Evolutionary conservation across 2,113 vertebrate genomes (phyloP).

Genomic region (Megalops atlanticus): DNA sequence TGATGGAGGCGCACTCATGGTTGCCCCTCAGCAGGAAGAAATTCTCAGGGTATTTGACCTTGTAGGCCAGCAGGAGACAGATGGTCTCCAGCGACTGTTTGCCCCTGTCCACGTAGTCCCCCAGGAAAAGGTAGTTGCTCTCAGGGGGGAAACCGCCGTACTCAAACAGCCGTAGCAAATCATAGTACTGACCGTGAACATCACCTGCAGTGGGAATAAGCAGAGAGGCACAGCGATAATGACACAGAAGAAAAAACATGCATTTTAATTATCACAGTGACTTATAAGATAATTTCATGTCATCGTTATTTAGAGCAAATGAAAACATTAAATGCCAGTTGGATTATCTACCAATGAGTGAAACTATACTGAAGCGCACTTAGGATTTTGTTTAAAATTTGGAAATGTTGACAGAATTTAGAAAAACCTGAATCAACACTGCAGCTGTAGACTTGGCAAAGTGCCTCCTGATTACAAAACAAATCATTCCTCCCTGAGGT

Average conservation of each 20-base stretch:
- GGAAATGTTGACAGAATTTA: too few relatives aligned
- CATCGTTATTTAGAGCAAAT: too few relatives aligned
- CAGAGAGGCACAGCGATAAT: neutral
- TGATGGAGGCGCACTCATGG: conserved; percentile 78
- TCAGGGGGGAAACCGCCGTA: conserved; percentile 95
- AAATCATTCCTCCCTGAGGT: neutral
- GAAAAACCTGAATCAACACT: too few relatives aligned
- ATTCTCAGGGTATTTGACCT: conserved; percentile 79
- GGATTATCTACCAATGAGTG: too few relatives aligned
- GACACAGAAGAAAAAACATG: neutral
- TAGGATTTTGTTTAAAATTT: too few relatives aligned
- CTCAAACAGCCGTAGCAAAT: conserved; percentile 89
- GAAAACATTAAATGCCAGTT: too few relatives aligned
- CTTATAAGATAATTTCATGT: too few relatives aligned
- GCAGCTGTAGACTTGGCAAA: too few relatives aligned
- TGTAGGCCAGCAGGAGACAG: conserved; percentile 76
- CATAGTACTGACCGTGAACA: conserved; percentile 96
- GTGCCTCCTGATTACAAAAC: neutral
- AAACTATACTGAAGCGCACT: too few relatives aligned
- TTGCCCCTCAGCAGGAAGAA: conserved; percentile 77
- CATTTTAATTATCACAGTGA: too few relatives aligned
- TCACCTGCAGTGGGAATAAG: conserved; percentile 76
- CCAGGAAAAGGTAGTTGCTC: conserved; percentile 88
- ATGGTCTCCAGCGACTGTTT: conserved; percentile 79
- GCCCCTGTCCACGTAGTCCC: conserved; percentile 76